These are phyloP conservation scores for Drosophila austrosaltans DNA, from an alignment of 2,888 invertebrate species.

Conservation along the genomic window DNA sequence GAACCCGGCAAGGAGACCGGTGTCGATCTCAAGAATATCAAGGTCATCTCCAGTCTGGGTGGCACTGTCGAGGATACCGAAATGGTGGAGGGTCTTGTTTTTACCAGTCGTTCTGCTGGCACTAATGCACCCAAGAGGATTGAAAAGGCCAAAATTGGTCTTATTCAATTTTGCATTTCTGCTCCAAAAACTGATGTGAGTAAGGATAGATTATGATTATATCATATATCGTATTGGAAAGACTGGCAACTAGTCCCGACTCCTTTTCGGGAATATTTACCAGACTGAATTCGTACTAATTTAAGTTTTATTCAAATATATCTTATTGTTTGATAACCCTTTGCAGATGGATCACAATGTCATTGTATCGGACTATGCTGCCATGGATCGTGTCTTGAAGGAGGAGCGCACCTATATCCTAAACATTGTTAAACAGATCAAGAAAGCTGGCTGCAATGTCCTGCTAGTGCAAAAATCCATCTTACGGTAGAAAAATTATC, in stretches of 20 bases:
- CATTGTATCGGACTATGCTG: slow-evolving; percentile 99
- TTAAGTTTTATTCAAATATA: not conserved
- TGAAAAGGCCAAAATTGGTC: slow-evolving; percentile 98
- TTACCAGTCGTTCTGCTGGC: slow-evolving; percentile 94
- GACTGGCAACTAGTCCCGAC: no score
- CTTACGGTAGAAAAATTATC: slow-evolving; percentile 85
- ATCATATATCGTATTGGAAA: no score
- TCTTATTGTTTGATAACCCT: not conserved
- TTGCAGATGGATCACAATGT: slow-evolving; percentile 96
- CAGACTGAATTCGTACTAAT: no score
- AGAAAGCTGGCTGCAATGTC: slow-evolving; percentile 99
- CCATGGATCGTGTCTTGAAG: slow-evolving; percentile 99
- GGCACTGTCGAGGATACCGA: slow-evolving; percentile 99
- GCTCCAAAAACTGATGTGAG: slow-evolving; percentile 99
- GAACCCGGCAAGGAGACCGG: slow-evolving; percentile 87
- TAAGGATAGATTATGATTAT: slow-evolving; percentile 36
- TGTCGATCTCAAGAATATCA: slow-evolving; percentile 97
- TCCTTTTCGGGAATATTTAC: no score
- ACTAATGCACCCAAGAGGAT: slow-evolving; percentile 95
- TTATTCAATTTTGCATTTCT: slow-evolving; percentile 99
- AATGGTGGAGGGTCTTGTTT: slow-evolving; percentile 96
- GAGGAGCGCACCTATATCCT: slow-evolving; percentile 99
- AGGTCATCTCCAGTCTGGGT: slow-evolving; percentile 97
- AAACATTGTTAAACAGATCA: slow-evolving; percentile 99
- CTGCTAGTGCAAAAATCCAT: slow-evolving; percentile 94